Evolutionary conservation across 2,113 vertebrate species (phyloP).

Genomic region (Laterallus jamaicensis): DNA sequence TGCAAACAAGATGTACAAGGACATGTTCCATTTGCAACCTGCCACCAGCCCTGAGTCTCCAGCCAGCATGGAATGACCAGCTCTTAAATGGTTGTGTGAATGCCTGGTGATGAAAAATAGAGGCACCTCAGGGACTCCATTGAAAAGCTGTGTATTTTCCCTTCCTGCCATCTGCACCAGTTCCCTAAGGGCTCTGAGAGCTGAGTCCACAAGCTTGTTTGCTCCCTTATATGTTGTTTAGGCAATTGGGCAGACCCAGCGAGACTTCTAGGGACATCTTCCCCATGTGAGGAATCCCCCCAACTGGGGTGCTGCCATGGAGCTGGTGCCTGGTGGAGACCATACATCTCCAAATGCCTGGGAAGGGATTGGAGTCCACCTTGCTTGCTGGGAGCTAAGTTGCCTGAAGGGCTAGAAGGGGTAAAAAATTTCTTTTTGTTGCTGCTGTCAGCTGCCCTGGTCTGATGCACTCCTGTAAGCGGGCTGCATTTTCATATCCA

Average conservation of each 20-base stretch:
- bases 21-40: not conserved
- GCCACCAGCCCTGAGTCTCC: not conserved
- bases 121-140: not conserved
- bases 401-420: not conserved
- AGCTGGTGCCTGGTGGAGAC: not conserved
- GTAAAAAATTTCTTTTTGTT: not conserved
- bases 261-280: not conserved
- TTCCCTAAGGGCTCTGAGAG: not conserved
- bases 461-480: not conserved
- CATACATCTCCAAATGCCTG: not conserved
- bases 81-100: not conserved
- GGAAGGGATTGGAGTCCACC: not conserved
- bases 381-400: not conserved
- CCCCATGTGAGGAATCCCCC: not conserved
- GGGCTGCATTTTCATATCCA: not conserved
- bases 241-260: not conserved
- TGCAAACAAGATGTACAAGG: not conserved
- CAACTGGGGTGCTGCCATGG: not conserved
- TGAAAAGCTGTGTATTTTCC: not conserved
- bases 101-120: conserved; percentile 4
- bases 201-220: not conserved
- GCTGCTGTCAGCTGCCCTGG: not conserved
- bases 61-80: not conserved
- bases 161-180: not conserved
- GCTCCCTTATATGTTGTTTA: not conserved